Base-by-base conservation (phyloP, 2,113 vertebrate species). In the Coreoperca whiteheadi region DNA sequence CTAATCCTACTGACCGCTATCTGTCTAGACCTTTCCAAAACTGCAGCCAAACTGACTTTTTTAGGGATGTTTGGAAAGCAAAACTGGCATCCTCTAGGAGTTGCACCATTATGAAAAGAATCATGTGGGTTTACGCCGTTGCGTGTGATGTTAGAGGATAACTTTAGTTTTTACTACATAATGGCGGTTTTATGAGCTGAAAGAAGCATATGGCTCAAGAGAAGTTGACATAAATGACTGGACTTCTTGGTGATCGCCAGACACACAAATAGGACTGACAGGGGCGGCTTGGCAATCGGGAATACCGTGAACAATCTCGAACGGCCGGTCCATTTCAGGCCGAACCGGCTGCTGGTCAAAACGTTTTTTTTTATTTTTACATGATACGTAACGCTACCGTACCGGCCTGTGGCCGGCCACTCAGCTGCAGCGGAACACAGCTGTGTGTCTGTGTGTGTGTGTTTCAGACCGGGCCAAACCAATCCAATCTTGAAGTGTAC, bases 1-100 rank as follows among this genome's bases (percentile, higher is more conserved):
- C 43, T 92, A 87, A 89, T 87, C 88, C 59, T 11, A 43, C 64
- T 68, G 80, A 77, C 63, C 14, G 8, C 73, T 53, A 18, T 53
- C 74, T 46, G 77, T 64, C 77, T 57, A 59, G 46, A 71, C 51
- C 15, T 77, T 57, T 82, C n/a, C 15, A 71, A 86, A 85, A 82
- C 60, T 74, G 77, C 30, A 39, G 50, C 30, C 57, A 16, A 71
- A 73, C 12, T 11, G 5, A 72, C 25, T 65, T 66, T 80, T 63
- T 43, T n/a, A 63, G 6, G 18, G 11, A 65, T 5, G 6, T n/a
- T 53, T 34, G 20, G 51, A 51, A 28, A 67, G n/a, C 30, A 34
- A 25, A 70, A 53, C 43, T 39, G 43, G 20, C 50, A 41, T 53
- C n/a, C 2, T 79, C 14, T 37, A 39, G 2, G 34, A 74, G 16